Percentiles rank a stretch among this genome's conserved stretches.
Evolutionary conservation across 2,888 invertebrate genomes (phyloP).

Genomic region (Creontiades dilutus): DNA sequence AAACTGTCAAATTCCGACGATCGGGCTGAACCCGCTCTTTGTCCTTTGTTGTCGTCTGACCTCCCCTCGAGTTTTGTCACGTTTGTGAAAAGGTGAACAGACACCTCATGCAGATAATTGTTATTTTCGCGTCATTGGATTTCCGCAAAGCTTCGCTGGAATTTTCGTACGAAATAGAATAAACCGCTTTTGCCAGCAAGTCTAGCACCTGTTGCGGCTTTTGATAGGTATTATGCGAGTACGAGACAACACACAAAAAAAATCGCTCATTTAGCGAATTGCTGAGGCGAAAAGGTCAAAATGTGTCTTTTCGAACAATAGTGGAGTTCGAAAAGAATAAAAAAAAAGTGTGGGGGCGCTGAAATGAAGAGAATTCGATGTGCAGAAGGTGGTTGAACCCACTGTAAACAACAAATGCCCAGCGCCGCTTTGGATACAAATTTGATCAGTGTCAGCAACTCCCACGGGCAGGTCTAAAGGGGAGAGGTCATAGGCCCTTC

Average conservation of each 20-base stretch:
- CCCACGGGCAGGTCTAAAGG: conserved; percentile 9
- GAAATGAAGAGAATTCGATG: conserved; percentile 1
- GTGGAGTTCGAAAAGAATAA: not conserved
- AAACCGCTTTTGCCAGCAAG: conserved; percentile 21
- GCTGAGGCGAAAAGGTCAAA: conserved; percentile 19
- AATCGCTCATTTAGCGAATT: conserved; percentile 4
- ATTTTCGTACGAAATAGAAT: not conserved
- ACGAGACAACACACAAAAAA: not conserved
- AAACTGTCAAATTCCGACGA: not conserved
- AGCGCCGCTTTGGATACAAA: not conserved
- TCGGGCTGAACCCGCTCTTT: not conserved
- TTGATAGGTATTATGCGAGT: not conserved
- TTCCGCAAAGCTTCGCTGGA: not conserved
- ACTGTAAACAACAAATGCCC: conserved; percentile 12
- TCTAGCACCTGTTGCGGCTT: not conserved
- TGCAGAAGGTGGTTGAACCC: conserved; percentile 16
- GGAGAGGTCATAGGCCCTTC: conserved; percentile 25
- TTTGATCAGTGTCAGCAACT: not conserved
- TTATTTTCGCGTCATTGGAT: not conserved
- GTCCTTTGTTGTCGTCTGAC: not conserved
- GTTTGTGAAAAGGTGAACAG: not conserved
- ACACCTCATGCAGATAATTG: not conserved
- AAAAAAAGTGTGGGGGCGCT: conserved; percentile 37
- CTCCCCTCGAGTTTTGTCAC: not conserved
- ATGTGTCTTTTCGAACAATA: conserved; percentile 13